These are phyloP conservation scores for Proteles cristata DNA, from an alignment of 2,113 vertebrate genomes.

Conservation along the genomic window DNA sequence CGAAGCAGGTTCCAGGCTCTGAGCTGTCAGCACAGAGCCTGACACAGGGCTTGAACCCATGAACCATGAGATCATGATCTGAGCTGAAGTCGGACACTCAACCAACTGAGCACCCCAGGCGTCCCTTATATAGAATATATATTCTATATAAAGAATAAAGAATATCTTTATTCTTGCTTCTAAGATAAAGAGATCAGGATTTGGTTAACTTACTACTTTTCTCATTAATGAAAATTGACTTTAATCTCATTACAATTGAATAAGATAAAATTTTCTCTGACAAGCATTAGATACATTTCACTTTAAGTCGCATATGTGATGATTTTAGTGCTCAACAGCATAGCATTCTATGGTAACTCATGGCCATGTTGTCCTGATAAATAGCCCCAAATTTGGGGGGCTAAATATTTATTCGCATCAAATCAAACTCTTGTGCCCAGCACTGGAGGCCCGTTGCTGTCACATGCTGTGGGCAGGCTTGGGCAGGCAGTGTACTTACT, in stretches of 20 bases:
- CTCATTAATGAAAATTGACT: constrained; percentile 29
- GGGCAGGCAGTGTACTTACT: neutral
- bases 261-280: constrained; percentile 37
- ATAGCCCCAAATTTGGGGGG: neutral
- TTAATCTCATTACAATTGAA: neutral
- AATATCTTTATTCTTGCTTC: constrained; percentile 39
- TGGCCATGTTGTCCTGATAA: neutral
- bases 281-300: neutral
- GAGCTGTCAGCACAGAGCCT: too few species aligned
- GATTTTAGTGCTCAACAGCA: neutral
- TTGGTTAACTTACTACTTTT: neutral
- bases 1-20: too few species aligned
- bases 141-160: too few species aligned
- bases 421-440: neutral
- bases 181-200: neutral
- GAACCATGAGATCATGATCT: too few species aligned
- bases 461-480: neutral
- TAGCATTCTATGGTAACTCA: neutral
- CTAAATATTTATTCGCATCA: neutral
- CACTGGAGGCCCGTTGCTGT: neutral
- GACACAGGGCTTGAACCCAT: too few species aligned
- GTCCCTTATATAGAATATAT: too few species aligned
- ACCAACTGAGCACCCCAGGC: too few species aligned
- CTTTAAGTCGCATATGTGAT: neutral
- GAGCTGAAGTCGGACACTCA: too few species aligned